phyloP scores from a whole-genome alignment of 1,140 invertebrate species.

The Acromyrmex echinatior region DNA sequence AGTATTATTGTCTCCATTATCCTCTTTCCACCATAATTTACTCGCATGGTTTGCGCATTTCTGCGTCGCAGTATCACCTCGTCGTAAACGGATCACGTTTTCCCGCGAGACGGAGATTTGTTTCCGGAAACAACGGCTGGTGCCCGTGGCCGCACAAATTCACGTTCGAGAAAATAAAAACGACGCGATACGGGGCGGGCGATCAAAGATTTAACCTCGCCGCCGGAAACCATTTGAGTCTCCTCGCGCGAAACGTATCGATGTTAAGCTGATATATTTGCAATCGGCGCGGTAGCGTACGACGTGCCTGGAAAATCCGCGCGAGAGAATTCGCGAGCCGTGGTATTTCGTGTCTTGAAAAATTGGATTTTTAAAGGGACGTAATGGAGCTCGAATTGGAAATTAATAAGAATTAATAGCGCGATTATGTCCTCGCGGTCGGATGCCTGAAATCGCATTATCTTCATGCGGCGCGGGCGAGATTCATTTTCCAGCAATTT shows the following conservation, averaged over 20 bases:
- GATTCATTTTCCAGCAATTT: conserved; percentile 60
- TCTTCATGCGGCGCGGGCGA: conserved; percentile 1
- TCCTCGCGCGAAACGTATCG: conserved; percentile 29
- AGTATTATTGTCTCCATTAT: neutral
- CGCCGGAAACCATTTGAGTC: conserved; percentile 31
- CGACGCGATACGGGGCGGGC: neutral
- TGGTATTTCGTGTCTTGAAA: neutral
- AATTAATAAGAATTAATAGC: conserved; percentile 46
- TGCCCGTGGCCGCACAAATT: neutral
- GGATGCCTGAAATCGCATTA: conserved; percentile 37
- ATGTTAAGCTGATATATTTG: conserved; percentile 42
- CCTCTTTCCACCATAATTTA: conserved; percentile 23
- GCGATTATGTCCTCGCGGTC: neutral
- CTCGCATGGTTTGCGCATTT: neutral
- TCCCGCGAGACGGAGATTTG: conserved; percentile 52
- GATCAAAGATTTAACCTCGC: conserved; percentile 62
- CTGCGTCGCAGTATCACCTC: neutral
- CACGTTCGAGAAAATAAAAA: conserved; percentile 63
- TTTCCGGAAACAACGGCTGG: conserved; percentile 54
- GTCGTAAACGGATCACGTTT: conserved; percentile 52
- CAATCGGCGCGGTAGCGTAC: neutral
- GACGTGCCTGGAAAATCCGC: conserved; percentile 19
- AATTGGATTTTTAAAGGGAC: neutral
- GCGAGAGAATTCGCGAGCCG: neutral
- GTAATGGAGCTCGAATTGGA: conserved; percentile 7